Conservation (phyloP, 2,113 vertebrate genomes). For the Vombatus ursinus region DNA sequence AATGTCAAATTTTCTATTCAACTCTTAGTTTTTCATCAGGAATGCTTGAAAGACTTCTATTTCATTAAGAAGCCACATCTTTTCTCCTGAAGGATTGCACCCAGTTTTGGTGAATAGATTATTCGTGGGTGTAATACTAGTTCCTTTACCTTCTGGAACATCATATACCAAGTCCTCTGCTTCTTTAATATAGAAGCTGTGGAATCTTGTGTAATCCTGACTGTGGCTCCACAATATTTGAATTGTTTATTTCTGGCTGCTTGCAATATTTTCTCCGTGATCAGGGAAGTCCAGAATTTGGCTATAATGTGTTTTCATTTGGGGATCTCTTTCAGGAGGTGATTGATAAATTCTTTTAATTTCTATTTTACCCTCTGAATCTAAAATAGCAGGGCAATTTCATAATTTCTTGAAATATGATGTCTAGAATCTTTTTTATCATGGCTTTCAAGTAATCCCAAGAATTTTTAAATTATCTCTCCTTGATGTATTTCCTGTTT, state of each 20-base stretch:
- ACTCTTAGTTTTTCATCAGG: too few species aligned
- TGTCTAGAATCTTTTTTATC: too few species aligned
- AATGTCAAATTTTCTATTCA: neutral
- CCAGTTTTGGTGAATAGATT: neutral
- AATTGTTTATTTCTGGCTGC: neutral
- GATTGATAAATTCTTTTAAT: too few species aligned
- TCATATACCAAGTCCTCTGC: neutral
- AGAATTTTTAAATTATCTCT: too few species aligned
- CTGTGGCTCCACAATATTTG: too few species aligned
- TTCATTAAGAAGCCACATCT: neutral
- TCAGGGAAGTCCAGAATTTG: neutral
- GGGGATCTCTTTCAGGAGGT: neutral
- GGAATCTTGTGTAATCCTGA: neutral
- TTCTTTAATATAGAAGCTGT: neutral
- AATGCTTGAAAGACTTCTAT: neutral
- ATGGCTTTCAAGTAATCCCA: too few species aligned
- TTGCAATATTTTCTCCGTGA: neutral
- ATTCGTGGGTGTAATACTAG: neutral
- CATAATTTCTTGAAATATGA: too few species aligned
- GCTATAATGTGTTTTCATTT: neutral
- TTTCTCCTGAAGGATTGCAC: neutral
- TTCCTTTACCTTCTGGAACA: neutral
- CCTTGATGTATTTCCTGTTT: too few species aligned
- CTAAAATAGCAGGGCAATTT: too few species aligned
- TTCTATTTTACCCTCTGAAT: too few species aligned